Percentiles rank a stretch among this genome's conserved stretches.
These are phyloP conservation scores for Acanthosoma haemorrhoidale DNA, from an alignment of 2,888 invertebrate genomes.

Conservation along the genomic window DNA sequence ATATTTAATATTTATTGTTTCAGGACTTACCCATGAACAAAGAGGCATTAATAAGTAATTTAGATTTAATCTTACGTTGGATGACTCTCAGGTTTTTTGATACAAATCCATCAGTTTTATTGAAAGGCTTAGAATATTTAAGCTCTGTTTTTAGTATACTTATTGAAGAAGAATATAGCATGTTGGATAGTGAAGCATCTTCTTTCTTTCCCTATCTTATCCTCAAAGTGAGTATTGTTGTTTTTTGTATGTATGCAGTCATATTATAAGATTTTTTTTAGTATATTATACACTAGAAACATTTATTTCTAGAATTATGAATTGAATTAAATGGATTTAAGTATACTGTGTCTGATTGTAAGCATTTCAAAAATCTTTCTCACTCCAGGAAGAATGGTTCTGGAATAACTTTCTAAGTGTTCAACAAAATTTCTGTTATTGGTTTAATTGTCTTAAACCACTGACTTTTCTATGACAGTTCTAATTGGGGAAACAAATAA, in stretches of 20 bases:
- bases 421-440: too few relatives aligned
- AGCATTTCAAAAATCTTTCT: too few relatives aligned
- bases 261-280: too few relatives aligned
- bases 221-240: constrained; percentile 63
- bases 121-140: constrained; percentile 91
- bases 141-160: constrained; percentile 74
- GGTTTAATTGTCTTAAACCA: too few relatives aligned
- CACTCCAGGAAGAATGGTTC: too few relatives aligned
- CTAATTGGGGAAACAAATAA: too few relatives aligned
- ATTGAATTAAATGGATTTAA: too few relatives aligned
- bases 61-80: constrained; percentile 96
- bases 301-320: too few relatives aligned
- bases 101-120: constrained; percentile 93
- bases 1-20: constrained; percentile 17
- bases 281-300: too few relatives aligned
- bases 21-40: constrained; percentile 70
- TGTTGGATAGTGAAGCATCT: constrained; percentile 85
- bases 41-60: constrained; percentile 76
- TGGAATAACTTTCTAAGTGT: too few relatives aligned
- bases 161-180: constrained; percentile 72
- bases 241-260: neutral
- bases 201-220: constrained; percentile 93
- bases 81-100: constrained; percentile 93
- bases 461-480: too few relatives aligned
- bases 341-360: too few relatives aligned